Base-by-base conservation (phyloP, 2,797 vertebrate genomes). In the Acipenser transmontanus region DNA sequence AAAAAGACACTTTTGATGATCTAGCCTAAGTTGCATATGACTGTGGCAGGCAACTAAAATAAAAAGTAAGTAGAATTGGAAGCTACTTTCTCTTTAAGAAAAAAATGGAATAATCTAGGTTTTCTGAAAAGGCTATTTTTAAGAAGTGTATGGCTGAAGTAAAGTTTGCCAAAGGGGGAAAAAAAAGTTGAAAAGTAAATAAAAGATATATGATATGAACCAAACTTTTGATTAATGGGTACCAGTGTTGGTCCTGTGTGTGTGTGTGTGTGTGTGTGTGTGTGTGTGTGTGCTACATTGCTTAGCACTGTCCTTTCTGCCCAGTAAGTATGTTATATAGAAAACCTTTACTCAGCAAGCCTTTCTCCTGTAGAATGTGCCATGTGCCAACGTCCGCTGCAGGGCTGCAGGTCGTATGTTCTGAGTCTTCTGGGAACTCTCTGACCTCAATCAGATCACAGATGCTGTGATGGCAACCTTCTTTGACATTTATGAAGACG, bases 401-500 rank as follows among this genome's bases (percentile, higher is more conserved):
- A 87, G 68, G 12, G 80, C 76, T 0, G 80, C 72, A 0, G 88
- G 82, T 11, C 90, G 97, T 9, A 94, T 93, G 92, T 97, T 99
- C 72, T 89, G 69, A 72, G 89, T 97, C 76, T 93, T 89, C 78
- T 97, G 96, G 96, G 96, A 97, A 70, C 93, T 95, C 62, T 80
- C 88, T 0, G 95, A 95, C 76, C 87, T 98, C 59, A 93, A 89
- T 67, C 89, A 92, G 77, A 93, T 99, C 83, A 86, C 86, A 70
- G 88, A 90, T 1, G 95, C 95, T 0, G 63, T 85, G 74, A 84
- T 93, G 62, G 93, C 96, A 7, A 93, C 94, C 8, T 98, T 99
- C 87, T 99, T 98, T 78, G 96, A 98, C 88, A 94, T 98, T 85
- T 98, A 98, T 1, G 97, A 98, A 84, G 97, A 98, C 2, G 97